phyloP scores from a whole-genome alignment of 2,888 invertebrate genomes.

The Amorpha juglandis region DNA sequence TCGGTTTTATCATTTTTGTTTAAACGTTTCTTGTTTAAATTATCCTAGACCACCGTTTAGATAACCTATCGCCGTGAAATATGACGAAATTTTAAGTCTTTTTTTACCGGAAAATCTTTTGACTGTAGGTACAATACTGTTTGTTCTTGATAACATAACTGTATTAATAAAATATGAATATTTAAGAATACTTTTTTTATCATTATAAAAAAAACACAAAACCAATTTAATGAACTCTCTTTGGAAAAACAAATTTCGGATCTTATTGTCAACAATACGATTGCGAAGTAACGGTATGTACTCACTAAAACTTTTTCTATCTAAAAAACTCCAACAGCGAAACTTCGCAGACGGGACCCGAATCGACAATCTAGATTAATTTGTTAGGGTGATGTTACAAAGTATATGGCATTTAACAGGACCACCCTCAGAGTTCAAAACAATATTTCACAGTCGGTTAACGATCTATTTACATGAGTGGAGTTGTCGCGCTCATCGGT shows the following conservation, averaged over 20 bases:
- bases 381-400: slow-evolving; percentile 40
- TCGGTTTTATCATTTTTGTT: slow-evolving; percentile 47
- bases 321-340: slow-evolving; percentile 36
- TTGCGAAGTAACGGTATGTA: slow-evolving; percentile 29
- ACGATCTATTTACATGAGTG: slow-evolving; percentile 73
- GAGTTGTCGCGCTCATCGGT: slow-evolving; percentile 54
- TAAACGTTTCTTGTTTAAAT: slow-evolving; percentile 37
- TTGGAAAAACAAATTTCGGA: slow-evolving; percentile 10
- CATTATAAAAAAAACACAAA: not conserved
- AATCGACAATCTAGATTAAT: slow-evolving; percentile 44
- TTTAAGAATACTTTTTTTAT: not conserved
- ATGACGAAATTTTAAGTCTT: not conserved
- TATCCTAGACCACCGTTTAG: slow-evolving; percentile 1
- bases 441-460: slow-evolving; percentile 74
- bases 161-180: not conserved
- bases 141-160: too few species aligned
- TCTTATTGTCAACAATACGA: slow-evolving; percentile 36
- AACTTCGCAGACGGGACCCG: slow-evolving; percentile 48
- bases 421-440: slow-evolving; percentile 68
- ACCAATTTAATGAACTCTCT: slow-evolving; percentile 6
- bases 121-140: too few species aligned
- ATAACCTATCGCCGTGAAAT: slow-evolving; percentile 1
- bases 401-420: slow-evolving; percentile 46
- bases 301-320: slow-evolving; percentile 44
- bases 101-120: not conserved